phyloP scores from a whole-genome alignment of 2,888 invertebrate species.

The Protophormia terraenovae region DNA sequence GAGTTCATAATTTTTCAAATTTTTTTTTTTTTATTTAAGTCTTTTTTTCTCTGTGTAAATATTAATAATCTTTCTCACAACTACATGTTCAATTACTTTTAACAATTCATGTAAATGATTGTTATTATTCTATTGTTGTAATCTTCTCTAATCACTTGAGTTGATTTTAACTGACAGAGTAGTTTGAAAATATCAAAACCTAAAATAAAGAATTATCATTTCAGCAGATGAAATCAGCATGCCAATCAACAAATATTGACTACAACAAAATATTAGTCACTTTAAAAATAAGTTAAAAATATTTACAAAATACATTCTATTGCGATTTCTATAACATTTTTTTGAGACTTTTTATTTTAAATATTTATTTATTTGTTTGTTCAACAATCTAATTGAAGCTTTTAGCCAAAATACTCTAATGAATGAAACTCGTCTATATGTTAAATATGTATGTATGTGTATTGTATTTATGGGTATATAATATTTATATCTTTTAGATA shows the following conservation, averaged over 20 bases:
- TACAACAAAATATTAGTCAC: not conserved
- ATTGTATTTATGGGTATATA: not conserved
- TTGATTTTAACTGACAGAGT: not conserved
- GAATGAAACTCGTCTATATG: conserved; percentile 62
- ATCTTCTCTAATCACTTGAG: not conserved
- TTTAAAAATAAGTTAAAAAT: conserved; percentile 6
- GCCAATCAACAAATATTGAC: not conserved
- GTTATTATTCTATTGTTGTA: conserved; percentile 1
- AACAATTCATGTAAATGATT: not conserved
- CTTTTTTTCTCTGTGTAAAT: not conserved
- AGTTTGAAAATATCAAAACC: not conserved
- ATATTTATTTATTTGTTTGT: conserved; percentile 36
- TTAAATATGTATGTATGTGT: not conserved
- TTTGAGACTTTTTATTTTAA: conserved; percentile 4
- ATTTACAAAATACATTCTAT: not conserved
- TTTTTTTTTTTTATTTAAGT: too few relatives aligned
- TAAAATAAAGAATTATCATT: not conserved
- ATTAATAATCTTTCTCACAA: not conserved
- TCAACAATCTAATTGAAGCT: conserved; percentile 62
- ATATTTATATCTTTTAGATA: not conserved
- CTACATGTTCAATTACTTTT: not conserved
- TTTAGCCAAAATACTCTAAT: conserved; percentile 71
- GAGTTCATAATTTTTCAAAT: too few relatives aligned
- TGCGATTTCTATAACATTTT: not conserved
- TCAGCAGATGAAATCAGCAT: conserved; percentile 5